Conservation (phyloP, 2,888 invertebrate genomes). For the Zaprionus bogoriensis region DNA sequence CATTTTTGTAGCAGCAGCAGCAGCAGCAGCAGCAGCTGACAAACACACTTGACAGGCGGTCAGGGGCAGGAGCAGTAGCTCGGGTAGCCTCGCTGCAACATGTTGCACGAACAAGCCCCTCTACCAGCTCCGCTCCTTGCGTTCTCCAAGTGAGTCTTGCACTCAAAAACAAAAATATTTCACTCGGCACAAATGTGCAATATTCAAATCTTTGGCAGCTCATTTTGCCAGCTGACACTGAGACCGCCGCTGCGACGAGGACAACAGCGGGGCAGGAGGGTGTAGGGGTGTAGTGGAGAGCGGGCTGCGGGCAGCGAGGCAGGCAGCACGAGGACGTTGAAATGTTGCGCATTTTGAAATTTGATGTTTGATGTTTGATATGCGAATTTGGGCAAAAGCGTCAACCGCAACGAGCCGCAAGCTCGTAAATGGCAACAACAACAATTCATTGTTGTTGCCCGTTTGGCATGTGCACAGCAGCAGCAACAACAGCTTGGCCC, state of each 20-base stretch:
- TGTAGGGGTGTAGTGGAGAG: not conserved
- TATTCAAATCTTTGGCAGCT: slow-evolving; percentile 70
- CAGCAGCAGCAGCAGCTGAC: too few species aligned
- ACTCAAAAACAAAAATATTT: slow-evolving; percentile 36
- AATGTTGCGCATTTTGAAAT: slow-evolving; percentile 67
- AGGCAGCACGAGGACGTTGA: slow-evolving; percentile 46
- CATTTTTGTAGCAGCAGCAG: too few species aligned
- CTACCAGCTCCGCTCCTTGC: slow-evolving; percentile 51
- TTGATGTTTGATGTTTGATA: slow-evolving; percentile 67
- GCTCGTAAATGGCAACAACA: slow-evolving; percentile 52
- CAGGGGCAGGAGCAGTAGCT: not conserved
- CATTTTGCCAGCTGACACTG: slow-evolving; percentile 50
- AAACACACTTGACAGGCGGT: slow-evolving; percentile 40
- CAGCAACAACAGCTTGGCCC: slow-evolving; percentile 13
- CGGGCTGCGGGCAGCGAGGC: not conserved
- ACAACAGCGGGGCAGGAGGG: not conserved
- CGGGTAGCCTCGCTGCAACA: slow-evolving; percentile 45
- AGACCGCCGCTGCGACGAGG: slow-evolving; percentile 4
- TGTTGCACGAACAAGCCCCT: slow-evolving; percentile 43
- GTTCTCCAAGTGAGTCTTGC: too few species aligned
- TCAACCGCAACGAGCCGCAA: slow-evolving; percentile 45
- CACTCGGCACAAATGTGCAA: slow-evolving; percentile 65
- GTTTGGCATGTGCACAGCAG: slow-evolving; percentile 21
- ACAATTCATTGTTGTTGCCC: slow-evolving; percentile 41
- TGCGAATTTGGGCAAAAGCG: slow-evolving; percentile 74